Percentiles rank a stretch among this genome's conserved stretches.
phyloP scores from a whole-genome alignment of 2,888 invertebrate species.

The Prostheceraeus crozeri region DNA sequence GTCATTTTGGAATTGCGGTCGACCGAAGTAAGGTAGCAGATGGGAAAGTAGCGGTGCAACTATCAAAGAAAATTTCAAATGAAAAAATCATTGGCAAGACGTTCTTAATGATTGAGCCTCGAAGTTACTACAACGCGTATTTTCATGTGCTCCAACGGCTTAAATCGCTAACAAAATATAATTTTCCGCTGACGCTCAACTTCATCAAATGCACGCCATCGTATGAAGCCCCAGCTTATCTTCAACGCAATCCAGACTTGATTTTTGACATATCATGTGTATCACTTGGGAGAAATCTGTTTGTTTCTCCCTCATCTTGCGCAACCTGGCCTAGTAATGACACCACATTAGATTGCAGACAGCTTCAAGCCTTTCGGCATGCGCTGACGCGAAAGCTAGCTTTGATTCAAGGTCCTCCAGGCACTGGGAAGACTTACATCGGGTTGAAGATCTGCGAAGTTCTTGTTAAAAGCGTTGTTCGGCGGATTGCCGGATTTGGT shows the following conservation, averaged over 20 bases:
- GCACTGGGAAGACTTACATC: conserved; percentile 17
- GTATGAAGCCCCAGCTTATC: conserved; percentile 30
- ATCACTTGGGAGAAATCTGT: too few relatives aligned
- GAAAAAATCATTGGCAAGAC: too few relatives aligned
- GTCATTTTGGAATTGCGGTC: conserved; percentile 66
- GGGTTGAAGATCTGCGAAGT: background rate
- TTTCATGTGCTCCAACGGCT: conserved; percentile 61
- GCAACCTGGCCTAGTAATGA: conserved; percentile 49
- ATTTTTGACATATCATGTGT: too few relatives aligned
- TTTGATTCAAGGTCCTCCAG: conserved; percentile 25
- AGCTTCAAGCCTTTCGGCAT: background rate
- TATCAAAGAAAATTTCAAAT: too few relatives aligned
- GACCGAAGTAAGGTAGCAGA: too few relatives aligned
- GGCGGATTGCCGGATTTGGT: background rate
- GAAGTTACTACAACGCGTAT: conserved; percentile 74
- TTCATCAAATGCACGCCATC: too few relatives aligned
- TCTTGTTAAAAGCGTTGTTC: background rate
- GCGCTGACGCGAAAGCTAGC: conserved; percentile 5
- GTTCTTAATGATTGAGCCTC: conserved; percentile 67
- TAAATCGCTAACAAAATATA: conserved; percentile 11
- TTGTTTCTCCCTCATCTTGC: too few relatives aligned
- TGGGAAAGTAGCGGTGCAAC: conserved; percentile 12
- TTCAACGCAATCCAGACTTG: conserved; percentile 7
- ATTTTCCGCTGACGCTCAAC: too few relatives aligned
- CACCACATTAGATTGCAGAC: conserved; percentile 39